Percentiles rank a stretch among this genome's conserved stretches.
phyloP scores from a whole-genome alignment of 2,888 invertebrate species.

The Acronicta leporina region DNA sequence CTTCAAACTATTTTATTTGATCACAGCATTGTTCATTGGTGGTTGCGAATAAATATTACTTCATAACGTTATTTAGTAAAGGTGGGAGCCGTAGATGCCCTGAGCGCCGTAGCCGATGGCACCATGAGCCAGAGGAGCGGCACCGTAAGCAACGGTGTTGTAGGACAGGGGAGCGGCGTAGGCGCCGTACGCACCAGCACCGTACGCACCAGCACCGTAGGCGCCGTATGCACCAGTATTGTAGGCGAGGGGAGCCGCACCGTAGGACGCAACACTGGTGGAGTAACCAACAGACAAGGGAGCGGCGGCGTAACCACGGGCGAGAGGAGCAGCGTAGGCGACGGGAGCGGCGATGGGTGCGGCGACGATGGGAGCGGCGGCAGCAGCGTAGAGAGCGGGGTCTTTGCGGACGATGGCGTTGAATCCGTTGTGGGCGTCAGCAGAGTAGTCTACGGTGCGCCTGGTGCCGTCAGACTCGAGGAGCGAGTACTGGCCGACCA shows the following conservation, averaged over 20 bases:
- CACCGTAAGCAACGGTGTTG: constrained; percentile 7
- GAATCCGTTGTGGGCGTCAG: constrained; percentile 87
- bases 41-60: constrained; percentile 59
- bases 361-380: constrained; percentile 71
- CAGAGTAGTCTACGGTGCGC: constrained; percentile 90
- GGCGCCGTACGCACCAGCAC: constrained; percentile 3
- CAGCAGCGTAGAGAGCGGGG: constrained; percentile 73
- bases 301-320: constrained; percentile 61
- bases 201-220: constrained; percentile 18
- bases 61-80: constrained; percentile 60
- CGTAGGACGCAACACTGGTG: constrained; percentile 46
- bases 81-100: constrained; percentile 45
- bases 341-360: constrained; percentile 58
- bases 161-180: constrained; percentile 12
- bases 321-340: constrained; percentile 49
- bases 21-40: constrained; percentile 67
- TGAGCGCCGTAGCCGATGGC: constrained; percentile 46
- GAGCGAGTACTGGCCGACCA: constrained; percentile 86
- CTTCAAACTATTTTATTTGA: constrained; percentile 52
- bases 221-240: constrained; percentile 18
- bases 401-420: constrained; percentile 88
- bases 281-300: constrained; percentile 52
- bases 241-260: constrained; percentile 47
- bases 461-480: constrained; percentile 90
- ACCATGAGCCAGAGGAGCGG: constrained; percentile 47